phyloP scores from a whole-genome alignment of 2,113 vertebrate species.

The Noturus placidus region DNA sequence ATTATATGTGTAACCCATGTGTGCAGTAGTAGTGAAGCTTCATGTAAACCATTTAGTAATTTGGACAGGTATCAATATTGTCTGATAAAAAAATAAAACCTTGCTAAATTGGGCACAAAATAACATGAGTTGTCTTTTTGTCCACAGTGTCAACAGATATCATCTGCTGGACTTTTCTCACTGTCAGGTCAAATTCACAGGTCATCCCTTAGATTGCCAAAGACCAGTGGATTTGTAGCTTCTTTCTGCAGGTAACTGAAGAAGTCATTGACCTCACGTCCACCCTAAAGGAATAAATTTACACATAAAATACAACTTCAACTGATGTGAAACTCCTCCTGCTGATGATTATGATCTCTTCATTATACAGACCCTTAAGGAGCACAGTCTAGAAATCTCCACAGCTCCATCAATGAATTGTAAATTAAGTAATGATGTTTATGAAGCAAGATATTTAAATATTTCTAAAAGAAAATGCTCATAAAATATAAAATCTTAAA shows the following conservation, averaged over 20 bases:
- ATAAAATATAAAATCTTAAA: not conserved
- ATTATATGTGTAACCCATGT: not conserved
- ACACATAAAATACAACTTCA: not conserved
- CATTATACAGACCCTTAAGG: not conserved
- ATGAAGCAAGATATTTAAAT: not conserved
- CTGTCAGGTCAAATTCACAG: slow-evolving; percentile 57
- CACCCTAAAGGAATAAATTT: slow-evolving; percentile 58
- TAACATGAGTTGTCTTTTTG: not conserved
- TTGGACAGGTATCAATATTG: not conserved
- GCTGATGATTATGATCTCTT: not conserved
- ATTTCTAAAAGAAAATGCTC: not conserved
- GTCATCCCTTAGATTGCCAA: slow-evolving; percentile 56
- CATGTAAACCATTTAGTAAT: not conserved
- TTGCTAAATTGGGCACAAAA: not conserved
- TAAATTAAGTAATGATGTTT: not conserved
- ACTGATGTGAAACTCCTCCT: not conserved
- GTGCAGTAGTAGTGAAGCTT: not conserved
- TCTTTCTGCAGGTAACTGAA: slow-evolving; percentile 68
- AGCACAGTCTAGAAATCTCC: not conserved
- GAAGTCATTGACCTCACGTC: slow-evolving; percentile 69
- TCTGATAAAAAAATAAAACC: not conserved
- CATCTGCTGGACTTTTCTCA: not conserved
- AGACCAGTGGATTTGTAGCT: slow-evolving; percentile 39
- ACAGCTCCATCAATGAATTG: not conserved
- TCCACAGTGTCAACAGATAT: not conserved